Conservation (phyloP, 53 echinoderm and acorn worm species). For the Mesocentrotus franciscanus region DNA sequence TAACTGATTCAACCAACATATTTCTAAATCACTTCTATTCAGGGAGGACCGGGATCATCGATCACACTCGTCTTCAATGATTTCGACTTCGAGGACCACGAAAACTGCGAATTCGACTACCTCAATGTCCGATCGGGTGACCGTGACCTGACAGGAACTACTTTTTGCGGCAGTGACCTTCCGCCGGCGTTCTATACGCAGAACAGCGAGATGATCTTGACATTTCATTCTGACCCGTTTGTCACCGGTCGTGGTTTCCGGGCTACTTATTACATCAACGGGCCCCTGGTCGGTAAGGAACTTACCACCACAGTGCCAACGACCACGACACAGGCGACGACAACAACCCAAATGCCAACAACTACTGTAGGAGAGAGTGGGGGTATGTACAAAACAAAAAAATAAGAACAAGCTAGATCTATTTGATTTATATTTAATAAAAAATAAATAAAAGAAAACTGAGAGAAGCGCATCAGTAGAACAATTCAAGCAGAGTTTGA, state of each 20-base stretch:
- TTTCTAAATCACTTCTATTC: neutral
- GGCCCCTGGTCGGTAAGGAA: neutral
- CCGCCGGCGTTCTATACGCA: constrained; percentile 41
- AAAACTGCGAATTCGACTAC: constrained; percentile 56
- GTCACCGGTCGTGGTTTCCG: constrained; percentile 61
- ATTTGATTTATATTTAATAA: too few relatives aligned
- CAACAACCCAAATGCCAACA: neutral
- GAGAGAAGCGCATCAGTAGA: too few relatives aligned
- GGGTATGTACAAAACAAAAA: neutral
- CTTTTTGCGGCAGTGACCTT: constrained; percentile 53
- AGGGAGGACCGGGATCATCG: constrained; percentile 58
- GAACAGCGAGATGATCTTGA: constrained; percentile 60
- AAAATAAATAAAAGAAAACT: too few relatives aligned
- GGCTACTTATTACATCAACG: constrained; percentile 63
- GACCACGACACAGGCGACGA: neutral
- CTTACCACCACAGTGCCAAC: constrained; percentile 23
- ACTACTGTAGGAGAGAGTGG: neutral
- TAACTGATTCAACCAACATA: neutral
- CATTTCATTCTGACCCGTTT: constrained; percentile 53
- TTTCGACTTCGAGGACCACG: constrained; percentile 59
- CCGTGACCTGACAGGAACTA: neutral
- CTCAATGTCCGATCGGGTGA: constrained; percentile 40
- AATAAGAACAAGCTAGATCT: too few relatives aligned
- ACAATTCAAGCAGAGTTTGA: too few relatives aligned
- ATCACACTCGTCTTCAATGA: constrained; percentile 48